A percentile compares a stretch with the other conserved stretches of the same genome.
phyloP scores from a whole-genome alignment of 2,888 invertebrate species.

The Bellardia bayeri region DNA sequence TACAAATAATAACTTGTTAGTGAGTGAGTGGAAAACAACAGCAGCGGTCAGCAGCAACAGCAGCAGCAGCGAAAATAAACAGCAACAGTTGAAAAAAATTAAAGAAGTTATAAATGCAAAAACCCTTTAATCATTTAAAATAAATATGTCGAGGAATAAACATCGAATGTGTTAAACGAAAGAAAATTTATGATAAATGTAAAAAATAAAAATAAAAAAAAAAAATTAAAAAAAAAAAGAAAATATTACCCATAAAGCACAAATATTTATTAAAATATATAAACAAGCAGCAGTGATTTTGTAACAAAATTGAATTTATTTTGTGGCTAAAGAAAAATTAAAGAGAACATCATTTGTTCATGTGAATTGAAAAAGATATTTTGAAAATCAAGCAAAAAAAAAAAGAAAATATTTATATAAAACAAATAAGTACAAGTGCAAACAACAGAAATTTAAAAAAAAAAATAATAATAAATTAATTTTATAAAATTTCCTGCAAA shows the following conservation, averaged over 20 bases:
- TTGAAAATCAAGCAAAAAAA: constrained; percentile 3
- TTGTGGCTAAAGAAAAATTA: constrained; percentile 8
- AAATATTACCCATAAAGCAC: neutral
- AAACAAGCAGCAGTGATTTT: constrained; percentile 24
- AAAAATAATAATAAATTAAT: neutral
- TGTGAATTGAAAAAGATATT: constrained; percentile 6
- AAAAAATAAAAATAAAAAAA: constrained; percentile 5
- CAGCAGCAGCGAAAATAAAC: constrained; percentile 1
- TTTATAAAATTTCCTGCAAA: constrained; percentile 21
- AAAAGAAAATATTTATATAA: constrained; percentile 1
- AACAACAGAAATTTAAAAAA: neutral
- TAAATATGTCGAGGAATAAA: constrained; percentile 62
- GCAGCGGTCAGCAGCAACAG: neutral
- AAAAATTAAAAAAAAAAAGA: neutral
- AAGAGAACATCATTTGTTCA: neutral
- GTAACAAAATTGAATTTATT: constrained; percentile 13
- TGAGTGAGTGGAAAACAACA: constrained; percentile 3
- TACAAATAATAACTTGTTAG: constrained; percentile 44
- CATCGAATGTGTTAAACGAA: constrained; percentile 46
- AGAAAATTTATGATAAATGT: neutral
- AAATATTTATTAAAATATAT: constrained; percentile 42
- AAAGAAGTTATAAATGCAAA: constrained; percentile 65
- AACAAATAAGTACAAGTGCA: constrained; percentile 15
- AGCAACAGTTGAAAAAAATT: constrained; percentile 26
- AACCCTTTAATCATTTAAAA: constrained; percentile 65